These are phyloP conservation scores for Dryas iulia DNA, from an alignment of 1,140 invertebrate genomes.

Conservation along the genomic window DNA sequence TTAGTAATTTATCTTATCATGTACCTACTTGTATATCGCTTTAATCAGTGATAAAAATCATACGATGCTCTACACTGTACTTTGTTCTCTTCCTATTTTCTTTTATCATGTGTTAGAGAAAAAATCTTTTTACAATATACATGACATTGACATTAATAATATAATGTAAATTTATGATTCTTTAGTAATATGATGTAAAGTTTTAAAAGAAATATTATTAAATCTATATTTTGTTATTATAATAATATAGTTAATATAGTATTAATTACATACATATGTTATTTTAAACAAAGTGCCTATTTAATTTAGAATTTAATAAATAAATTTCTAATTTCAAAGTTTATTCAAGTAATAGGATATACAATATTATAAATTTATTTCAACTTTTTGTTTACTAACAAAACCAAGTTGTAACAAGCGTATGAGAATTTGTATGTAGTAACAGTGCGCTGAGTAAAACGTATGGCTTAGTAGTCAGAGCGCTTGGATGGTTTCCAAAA, in stretches of 20 bases:
- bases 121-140: too few relatives aligned
- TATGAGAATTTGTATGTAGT: too few relatives aligned
- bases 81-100: background rate
- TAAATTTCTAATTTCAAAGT: background rate
- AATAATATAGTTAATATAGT: background rate
- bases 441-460: too few relatives aligned
- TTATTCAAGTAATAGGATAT: background rate
- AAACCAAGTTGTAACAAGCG: too few relatives aligned
- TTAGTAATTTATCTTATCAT: constrained; percentile 9
- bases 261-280: background rate
- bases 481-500: too few relatives aligned
- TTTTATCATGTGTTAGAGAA: background rate
- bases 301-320: background rate
- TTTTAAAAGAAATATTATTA: background rate
- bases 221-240: background rate
- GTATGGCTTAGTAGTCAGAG: too few relatives aligned
- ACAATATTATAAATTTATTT: too few relatives aligned
- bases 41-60: constrained; percentile 10
- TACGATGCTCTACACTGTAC: constrained; percentile 4
- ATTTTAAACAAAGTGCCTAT: background rate
- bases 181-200: too few relatives aligned
- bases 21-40: background rate
- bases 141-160: too few relatives aligned
- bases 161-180: too few relatives aligned
- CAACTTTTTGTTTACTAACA: too few relatives aligned